Evolutionary conservation across 2,113 vertebrate species (phyloP), one percentile per base, ranked within the genome.

Genomic region (Tinamus guttatus): DNA sequence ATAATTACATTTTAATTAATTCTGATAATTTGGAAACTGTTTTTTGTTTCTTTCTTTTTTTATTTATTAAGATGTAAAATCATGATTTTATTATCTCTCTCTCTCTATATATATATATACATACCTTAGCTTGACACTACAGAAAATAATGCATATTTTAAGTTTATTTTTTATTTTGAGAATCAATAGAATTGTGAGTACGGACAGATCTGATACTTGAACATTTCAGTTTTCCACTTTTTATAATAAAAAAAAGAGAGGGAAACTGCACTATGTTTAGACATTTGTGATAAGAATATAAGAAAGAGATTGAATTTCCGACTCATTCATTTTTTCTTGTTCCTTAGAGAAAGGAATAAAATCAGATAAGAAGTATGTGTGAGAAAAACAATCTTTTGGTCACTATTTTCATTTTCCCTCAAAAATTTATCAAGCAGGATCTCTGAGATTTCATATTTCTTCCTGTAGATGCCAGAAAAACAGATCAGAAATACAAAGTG

Each of bases 1-100:
- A 81, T 93, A 97, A 92, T 91, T 93, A 45, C 30, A 38, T 59
- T 85, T 89, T 80, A 85, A 95, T 91, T 88, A 87, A 90, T 90
- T 91, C 27, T 82, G 30, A 20, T 89, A 10, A 87, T 88, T 71
- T 58, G 32, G 60, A 90, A 90, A 32, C 12, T 40, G 40, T 1
- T 75, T 91, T 88, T 91, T 63, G 58, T 89, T 79, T 94, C 49
- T 16, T 36, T 34, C 59, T 67, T 45, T 73, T 87, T 89, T 49
- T 49, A 49, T 52, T 54, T 58, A 49, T 21, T 32, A 45, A 58
- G 22, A 79, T 54, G 70, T 36, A 76, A 82, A 91, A 36, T 51
- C 11, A 63, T 7, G 10, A 47, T 30, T 87, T 87, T 89, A 63
- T 62, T 76, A 63, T 49, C 40, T 41, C 4, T 41, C 10, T 41